Conservation (phyloP, 2,797 vertebrate species). For the Cuculus canorus region DNA sequence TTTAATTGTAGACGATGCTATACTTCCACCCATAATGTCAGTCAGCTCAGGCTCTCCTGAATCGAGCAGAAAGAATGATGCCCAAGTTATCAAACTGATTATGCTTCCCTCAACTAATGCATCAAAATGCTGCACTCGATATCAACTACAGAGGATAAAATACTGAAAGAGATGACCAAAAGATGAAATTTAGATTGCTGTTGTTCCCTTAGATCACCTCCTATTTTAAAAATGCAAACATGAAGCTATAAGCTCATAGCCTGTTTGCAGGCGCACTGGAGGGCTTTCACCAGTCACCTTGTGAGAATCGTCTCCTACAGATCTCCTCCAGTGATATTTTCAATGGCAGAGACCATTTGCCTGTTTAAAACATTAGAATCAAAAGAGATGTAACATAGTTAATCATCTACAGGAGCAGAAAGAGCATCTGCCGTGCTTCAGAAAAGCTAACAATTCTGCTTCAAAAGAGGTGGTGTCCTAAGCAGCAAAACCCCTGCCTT, state of each 20-base stretch:
- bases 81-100: background rate
- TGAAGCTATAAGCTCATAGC: background rate
- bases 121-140: background rate
- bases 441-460: background rate
- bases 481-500: background rate
- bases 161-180: background rate
- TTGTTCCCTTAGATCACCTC: background rate
- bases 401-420: background rate
- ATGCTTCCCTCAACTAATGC: background rate
- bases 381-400: background rate
- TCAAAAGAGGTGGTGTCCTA: background rate
- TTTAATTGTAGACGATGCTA: background rate
- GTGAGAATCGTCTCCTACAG: background rate
- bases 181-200: background rate
- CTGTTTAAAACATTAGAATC: background rate
- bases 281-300: background rate
- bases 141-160: background rate
- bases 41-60: background rate
- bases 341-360: background rate
- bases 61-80: background rate
- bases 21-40: background rate
- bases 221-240: background rate
- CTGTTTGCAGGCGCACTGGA: background rate
- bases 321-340: background rate
- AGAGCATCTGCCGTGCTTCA: background rate